Evolutionary conservation across 2,797 vertebrate genomes (phyloP).

Genomic region (Ammospiza maritima): DNA sequence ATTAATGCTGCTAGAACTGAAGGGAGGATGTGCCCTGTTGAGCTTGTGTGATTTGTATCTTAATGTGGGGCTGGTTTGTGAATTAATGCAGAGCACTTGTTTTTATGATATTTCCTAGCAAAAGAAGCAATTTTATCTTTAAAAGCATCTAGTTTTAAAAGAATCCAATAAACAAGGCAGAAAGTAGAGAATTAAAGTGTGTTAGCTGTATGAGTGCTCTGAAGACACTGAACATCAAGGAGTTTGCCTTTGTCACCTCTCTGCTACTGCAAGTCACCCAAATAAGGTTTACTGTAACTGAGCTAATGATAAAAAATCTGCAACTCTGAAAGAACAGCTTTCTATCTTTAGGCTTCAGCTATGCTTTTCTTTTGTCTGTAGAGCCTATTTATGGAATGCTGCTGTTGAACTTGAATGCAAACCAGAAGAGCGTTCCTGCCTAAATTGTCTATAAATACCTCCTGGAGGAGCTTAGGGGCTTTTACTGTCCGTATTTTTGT

Average conservation of each 20-base stretch:
- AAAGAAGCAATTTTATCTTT: not conserved
- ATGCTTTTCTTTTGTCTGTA: constrained; percentile 45
- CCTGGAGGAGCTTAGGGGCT: not conserved
- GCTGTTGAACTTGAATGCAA: constrained; percentile 55
- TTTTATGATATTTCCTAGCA: not conserved
- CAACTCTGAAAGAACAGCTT: constrained; percentile 65
- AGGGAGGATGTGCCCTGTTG: not conserved
- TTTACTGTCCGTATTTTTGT: not conserved
- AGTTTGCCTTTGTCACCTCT: constrained; percentile 43
- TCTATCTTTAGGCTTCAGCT: constrained; percentile 64
- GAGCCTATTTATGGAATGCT: constrained; percentile 49
- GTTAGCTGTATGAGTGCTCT: not conserved
- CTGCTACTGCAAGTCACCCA: constrained; percentile 56
- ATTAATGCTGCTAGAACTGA: not conserved
- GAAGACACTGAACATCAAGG: constrained; percentile 29
- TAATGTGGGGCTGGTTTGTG: not conserved
- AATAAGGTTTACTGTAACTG: constrained; percentile 41
- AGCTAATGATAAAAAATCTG: constrained; percentile 75
- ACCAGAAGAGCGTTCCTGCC: not conserved
- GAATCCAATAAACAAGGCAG: not conserved
- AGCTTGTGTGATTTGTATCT: not conserved
- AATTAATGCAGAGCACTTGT: not conserved
- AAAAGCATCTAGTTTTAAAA: not conserved
- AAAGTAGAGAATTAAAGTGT: not conserved
- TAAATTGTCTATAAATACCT: constrained; percentile 45